Evolutionary conservation across 1,140 invertebrate species (phyloP).

Genomic region (Caligus rogercresseyi): DNA sequence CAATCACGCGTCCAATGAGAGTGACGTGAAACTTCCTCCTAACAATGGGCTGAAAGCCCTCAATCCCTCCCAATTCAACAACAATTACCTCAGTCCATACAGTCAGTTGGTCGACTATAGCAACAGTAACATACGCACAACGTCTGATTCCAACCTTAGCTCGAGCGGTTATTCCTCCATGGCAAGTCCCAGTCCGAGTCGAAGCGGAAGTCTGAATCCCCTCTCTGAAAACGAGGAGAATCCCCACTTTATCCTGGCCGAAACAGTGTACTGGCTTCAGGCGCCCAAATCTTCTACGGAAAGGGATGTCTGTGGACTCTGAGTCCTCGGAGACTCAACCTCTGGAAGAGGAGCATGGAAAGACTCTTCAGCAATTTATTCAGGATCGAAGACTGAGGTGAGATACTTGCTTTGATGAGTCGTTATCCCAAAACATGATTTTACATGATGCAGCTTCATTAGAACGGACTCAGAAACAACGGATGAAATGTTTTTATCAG

Average conservation of each 20-base stretch:
- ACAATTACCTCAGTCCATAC: neutral
- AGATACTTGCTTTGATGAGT: slow-evolving; percentile 26
- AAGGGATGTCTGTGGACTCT: slow-evolving; percentile 29
- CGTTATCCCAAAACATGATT: neutral
- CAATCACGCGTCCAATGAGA: neutral
- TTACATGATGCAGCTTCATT: neutral
- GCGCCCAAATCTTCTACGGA: slow-evolving; percentile 19
- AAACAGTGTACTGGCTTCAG: slow-evolving; percentile 23
- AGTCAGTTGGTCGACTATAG: slow-evolving; percentile 28
- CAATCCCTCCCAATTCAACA: neutral
- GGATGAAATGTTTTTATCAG: neutral
- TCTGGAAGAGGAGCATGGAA: neutral
- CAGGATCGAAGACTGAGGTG: slow-evolving; percentile 3
- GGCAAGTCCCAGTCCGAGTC: slow-evolving; percentile 52
- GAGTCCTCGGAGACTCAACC: slow-evolving; percentile 12
- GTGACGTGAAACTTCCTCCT: neutral
- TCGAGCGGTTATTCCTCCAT: slow-evolving; percentile 64
- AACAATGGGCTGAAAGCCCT: neutral
- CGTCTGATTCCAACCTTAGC: slow-evolving; percentile 57
- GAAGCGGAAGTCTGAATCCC: slow-evolving; percentile 55
- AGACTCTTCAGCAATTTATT: neutral
- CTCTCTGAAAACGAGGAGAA: slow-evolving; percentile 40
- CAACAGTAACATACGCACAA: slow-evolving; percentile 44
- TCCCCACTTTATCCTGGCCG: slow-evolving; percentile 30
- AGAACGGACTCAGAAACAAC: neutral